Base-by-base conservation (phyloP, 2,797 vertebrate species). In the Threskiornis aethiopicus region DNA sequence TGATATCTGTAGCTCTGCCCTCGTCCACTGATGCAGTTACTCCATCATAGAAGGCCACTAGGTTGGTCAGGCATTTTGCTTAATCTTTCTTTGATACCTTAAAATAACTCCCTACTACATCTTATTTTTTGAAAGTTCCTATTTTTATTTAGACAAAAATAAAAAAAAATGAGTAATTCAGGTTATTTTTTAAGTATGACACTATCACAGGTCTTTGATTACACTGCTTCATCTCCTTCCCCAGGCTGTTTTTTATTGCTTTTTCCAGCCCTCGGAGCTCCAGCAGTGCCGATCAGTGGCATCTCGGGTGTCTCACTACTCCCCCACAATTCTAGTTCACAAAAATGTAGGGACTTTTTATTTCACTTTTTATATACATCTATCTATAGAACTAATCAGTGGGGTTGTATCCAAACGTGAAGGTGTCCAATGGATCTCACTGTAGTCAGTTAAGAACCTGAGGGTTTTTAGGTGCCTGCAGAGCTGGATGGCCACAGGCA, bases 91-190 rank as follows among this genome's bases (percentile, higher is more conserved):
- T 37, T 37, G 39, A 21, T 51, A 18, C 67, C 55, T 83, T 78
- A 62, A 73, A 90, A 73, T 73, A 78, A 24, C 72, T 73, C 39
- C 78, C 51, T 46, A 41, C 78, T 73, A 35, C n/a, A 31, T 51
- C 59, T 84, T 66, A 20, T 46, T 57, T 78, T 66, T 42, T 79
- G 39, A 64, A 42, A 42, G 55, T 29, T 79, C 26, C 83, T 79
- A 20, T 69, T 87, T 79, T 54, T 79, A 65, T 84, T 69, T 75
- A 54, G 67, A n/a, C 35, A 69, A 41, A 79, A 87, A 77, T 58
- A 37, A 35, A 39, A 70, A 70, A 62, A 69, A 67, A 31, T 9
- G 10, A 72, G 54, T 83, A 61, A 72, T 82, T 18, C 29, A 16
- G 18, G 44, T 52, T 86, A 20, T 49, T 82, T 82, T 70, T 90